Evolutionary conservation across 2,797 vertebrate species (phyloP).

Genomic region (Gephyroberyx darwinii): DNA sequence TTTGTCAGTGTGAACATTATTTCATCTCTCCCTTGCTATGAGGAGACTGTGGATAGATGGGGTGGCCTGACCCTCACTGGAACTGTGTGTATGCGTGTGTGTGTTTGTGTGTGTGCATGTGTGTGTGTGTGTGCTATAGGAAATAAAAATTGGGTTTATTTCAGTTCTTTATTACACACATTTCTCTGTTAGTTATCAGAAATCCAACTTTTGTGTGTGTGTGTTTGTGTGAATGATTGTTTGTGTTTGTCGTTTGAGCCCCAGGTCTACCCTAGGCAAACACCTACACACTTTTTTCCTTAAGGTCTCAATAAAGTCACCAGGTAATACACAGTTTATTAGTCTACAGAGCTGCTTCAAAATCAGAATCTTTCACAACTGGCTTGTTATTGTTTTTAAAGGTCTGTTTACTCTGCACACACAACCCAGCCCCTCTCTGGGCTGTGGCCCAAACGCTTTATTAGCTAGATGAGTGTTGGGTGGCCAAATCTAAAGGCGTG

Average conservation of each 20-base stretch:
- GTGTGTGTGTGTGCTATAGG: not conserved
- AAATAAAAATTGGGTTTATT: no score
- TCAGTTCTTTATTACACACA: no score
- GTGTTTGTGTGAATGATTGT: not conserved
- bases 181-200: no score
- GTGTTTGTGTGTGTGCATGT: not conserved
- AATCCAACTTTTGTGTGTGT: not conserved
- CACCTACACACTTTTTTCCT: slow-evolving; percentile 44
- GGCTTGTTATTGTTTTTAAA: slow-evolving; percentile 75
- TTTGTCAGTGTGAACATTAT: slow-evolving; percentile 73
- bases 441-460: slow-evolving; percentile 69
- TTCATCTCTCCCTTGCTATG: slow-evolving; percentile 48
- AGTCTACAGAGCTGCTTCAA: slow-evolving; percentile 42
- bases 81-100: slow-evolving; percentile 18
- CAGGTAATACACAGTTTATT: slow-evolving; percentile 58
- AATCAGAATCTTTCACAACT: slow-evolving; percentile 58
- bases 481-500: slow-evolving; percentile 64
- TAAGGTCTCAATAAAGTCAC: slow-evolving; percentile 54
- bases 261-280: slow-evolving; percentile 37
- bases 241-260: not conserved
- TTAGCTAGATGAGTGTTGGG: slow-evolving; percentile 66
- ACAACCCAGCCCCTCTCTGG: slow-evolving; percentile 59
- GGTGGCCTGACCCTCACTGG: slow-evolving; percentile 44
- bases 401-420: slow-evolving; percentile 70
- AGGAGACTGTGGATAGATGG: slow-evolving; percentile 43